Conservation (phyloP, 2,888 invertebrate species). For the Drosophila rubida region DNA sequence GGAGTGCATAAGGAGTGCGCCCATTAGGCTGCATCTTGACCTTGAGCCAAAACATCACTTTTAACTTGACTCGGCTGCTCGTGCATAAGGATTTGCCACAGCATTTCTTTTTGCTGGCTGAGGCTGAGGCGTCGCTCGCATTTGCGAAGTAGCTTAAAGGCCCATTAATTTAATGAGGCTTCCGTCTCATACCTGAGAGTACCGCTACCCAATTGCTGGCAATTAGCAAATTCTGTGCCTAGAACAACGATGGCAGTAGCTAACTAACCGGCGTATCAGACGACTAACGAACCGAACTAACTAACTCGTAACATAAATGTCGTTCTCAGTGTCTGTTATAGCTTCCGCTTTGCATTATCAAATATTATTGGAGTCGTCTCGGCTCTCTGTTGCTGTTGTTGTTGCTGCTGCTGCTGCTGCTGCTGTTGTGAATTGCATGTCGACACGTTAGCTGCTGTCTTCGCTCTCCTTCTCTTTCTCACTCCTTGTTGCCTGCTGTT, state of each 20-base stretch:
- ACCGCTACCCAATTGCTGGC: constrained; percentile 44
- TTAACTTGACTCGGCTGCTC: constrained; percentile 20
- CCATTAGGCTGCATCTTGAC: constrained; percentile 44
- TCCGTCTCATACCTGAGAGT: constrained; percentile 5
- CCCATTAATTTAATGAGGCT: constrained; percentile 60
- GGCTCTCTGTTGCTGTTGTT: constrained; percentile 3
- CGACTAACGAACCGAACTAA: constrained; percentile 27
- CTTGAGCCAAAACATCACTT: constrained; percentile 44
- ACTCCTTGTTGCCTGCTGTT: constrained; percentile 1
- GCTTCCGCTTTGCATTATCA: constrained; percentile 80
- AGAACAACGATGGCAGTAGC: constrained; percentile 11
- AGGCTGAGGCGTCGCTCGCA: not conserved
- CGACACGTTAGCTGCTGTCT: constrained; percentile 63
- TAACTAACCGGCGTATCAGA: constrained; percentile 21
- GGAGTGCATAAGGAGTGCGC: constrained; percentile 11
- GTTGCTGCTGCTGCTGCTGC: constrained; percentile 5
- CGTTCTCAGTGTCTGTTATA: constrained; percentile 59
- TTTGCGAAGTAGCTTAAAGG: not conserved
- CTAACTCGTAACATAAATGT: constrained; percentile 52
- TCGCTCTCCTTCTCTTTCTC: not conserved
- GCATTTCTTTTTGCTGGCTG: constrained; percentile 8
- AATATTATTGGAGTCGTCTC: constrained; percentile 68
- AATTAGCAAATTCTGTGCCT: constrained; percentile 55
- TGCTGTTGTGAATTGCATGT: constrained; percentile 65
- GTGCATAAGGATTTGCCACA: constrained; percentile 28